Evolutionary conservation across 2,888 invertebrate species (phyloP), one percentile per base, ranked within the genome.

Genomic region (Ormyrus nitidulus): DNA sequence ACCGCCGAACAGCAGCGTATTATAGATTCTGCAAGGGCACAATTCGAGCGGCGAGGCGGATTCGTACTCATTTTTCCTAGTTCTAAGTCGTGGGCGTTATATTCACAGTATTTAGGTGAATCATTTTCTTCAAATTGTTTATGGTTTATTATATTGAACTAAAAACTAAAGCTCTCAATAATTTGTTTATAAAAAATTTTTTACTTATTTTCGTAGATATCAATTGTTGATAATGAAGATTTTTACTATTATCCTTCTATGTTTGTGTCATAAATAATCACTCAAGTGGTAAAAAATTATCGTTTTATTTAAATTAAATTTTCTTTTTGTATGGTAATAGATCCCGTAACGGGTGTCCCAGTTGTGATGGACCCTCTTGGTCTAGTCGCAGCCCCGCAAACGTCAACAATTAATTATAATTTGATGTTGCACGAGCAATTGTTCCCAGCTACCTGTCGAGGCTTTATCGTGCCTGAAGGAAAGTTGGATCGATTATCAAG

Each of bases 1-100:
- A 95, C 94, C 8, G 92, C 94, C 10, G 97, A 97, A 88, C 97
- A 97, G 90, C 92, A 94, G 84, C 93, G 95, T 74, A 93, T 97
- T 66, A 92, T 97, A 81, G 93, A 95, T 5, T 93, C 94, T 58
- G 94, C 95, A 48, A 93, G 94, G 83, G 93, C 95, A 66, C 97
- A 98, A 90, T 96, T 96, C 90, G 93, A 94, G 44, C 92, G 98
- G 1, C 92, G 96, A 48, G 97, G 97, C 3, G 98, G 98, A 51
- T 98, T 96, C 91, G 96, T 98, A 9, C 91, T 97, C 68, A 96
- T 98, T 85, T 98, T 97, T 91, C 98, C 98, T 34, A 95, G 96
- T 44, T 93, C 95, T 82, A 97, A 97, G 90, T 95, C 96, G 34
- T 97, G 97, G 97, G 93, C 94, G 88, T 94, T 95, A 88, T 96